Evolutionary conservation across 2,113 vertebrate species (phyloP).

Genomic region (Elephantulus edwardii): DNA sequence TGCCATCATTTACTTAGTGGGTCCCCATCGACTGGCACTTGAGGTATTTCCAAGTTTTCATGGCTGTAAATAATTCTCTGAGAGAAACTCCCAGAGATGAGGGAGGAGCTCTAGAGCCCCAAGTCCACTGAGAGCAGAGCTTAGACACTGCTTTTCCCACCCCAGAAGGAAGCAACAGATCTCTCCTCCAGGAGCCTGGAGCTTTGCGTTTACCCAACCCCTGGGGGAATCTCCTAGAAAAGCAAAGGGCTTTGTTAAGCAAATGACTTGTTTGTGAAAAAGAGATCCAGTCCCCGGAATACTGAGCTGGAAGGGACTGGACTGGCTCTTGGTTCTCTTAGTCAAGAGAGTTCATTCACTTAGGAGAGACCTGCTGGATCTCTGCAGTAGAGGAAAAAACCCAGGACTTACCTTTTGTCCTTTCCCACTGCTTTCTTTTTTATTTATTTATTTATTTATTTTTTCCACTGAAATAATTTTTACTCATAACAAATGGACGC

Average conservation of each 20-base stretch:
- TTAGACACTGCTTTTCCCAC: background rate
- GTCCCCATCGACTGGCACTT: background rate
- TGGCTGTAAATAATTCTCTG: background rate
- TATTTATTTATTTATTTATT: too few relatives aligned
- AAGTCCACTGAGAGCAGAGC: background rate
- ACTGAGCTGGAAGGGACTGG: background rate
- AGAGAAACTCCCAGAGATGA: too few relatives aligned
- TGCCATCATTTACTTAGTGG: background rate
- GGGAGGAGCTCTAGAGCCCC: background rate
- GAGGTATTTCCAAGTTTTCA: background rate
- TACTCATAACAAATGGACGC: too few relatives aligned
- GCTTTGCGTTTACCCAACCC: background rate
- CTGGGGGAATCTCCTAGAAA: background rate
- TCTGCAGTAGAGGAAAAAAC: background rate
- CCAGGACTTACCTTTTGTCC: background rate
- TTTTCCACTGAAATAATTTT: too few relatives aligned
- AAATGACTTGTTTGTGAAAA: conserved; percentile 33
- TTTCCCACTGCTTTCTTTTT: background rate
- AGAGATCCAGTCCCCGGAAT: background rate
- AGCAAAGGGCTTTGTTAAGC: background rate
- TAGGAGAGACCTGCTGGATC: background rate
- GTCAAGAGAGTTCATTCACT: background rate
- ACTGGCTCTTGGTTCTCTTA: background rate
- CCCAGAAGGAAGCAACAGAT: background rate
- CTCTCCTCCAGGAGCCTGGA: background rate